These are phyloP conservation scores for Rhea pennata DNA, from an alignment of 2,113 vertebrate species.

Conservation along the genomic window DNA sequence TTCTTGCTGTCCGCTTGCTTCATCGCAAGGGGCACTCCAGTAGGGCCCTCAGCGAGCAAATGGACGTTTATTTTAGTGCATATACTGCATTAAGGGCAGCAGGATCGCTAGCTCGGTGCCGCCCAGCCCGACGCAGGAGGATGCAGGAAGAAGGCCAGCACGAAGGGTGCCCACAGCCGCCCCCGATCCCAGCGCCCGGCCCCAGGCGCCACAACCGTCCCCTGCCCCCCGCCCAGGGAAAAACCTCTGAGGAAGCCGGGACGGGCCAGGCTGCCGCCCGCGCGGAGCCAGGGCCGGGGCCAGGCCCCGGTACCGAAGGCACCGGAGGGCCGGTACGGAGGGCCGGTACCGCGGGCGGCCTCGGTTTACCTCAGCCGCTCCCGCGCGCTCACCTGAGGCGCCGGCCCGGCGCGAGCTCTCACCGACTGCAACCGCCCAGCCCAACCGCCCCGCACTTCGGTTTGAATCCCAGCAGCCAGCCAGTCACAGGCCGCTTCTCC, in stretches of 20 bases:
- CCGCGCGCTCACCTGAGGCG: not conserved
- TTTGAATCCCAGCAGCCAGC: conserved; percentile 16
- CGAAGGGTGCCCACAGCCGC: rapidly evolving
- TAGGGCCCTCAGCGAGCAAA: no score
- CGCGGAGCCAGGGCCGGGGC: no score
- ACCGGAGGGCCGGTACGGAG: not conserved
- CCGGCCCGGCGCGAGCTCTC: not conserved
- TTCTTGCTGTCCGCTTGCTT: rapidly evolving
- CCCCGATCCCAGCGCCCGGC: not conserved
- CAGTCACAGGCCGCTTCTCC: not conserved
- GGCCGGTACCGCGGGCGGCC: rapidly evolving
- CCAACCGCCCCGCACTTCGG: not conserved
- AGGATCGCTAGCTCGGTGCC: rapidly evolving
- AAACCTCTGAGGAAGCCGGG: not conserved
- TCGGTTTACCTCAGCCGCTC: not conserved
- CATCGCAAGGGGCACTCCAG: not conserved
- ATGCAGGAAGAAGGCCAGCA: not conserved
- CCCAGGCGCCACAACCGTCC: not conserved
- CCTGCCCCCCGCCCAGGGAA: not conserved
- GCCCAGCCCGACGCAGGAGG: rapidly evolving
- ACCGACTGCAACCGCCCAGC: not conserved
- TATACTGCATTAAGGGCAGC: not conserved
- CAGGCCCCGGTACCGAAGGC: not conserved
- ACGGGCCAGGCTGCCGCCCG: not conserved
- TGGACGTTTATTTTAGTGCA: no score